phyloP scores from a whole-genome alignment of 1,140 invertebrate genomes.

The Dinoponera quadriceps region DNA sequence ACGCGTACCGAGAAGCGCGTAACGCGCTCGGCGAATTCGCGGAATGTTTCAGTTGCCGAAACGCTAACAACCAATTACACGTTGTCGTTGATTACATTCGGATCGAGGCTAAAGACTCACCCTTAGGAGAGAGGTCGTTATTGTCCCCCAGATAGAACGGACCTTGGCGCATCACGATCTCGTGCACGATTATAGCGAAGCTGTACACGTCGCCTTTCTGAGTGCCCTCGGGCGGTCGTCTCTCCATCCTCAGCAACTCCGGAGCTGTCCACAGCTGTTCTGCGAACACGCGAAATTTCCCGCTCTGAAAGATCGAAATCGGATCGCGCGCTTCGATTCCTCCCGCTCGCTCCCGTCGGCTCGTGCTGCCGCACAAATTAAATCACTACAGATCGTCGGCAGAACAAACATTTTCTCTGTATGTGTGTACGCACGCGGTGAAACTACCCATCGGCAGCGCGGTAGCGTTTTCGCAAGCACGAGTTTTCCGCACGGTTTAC shows the following conservation, averaged over 20 bases:
- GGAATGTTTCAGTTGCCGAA: neutral
- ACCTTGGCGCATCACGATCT: constrained; percentile 94
- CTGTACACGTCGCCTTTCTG: constrained; percentile 98
- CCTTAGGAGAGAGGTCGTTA: constrained; percentile 89
- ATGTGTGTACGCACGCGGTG: neutral
- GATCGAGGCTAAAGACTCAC: constrained; percentile 84
- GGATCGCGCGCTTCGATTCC: neutral
- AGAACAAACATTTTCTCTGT: neutral
- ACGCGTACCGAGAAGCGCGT: neutral
- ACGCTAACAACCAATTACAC: constrained; percentile 16
- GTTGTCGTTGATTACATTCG: constrained; percentile 15
- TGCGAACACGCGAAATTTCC: constrained; percentile 79
- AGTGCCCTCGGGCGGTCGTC: constrained; percentile 90
- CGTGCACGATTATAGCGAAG: constrained; percentile 97
- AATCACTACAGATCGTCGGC: neutral
- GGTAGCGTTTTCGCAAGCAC: neutral
- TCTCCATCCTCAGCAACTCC: constrained; percentile 92
- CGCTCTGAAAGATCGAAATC: constrained; percentile 72
- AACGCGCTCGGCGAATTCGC: neutral
- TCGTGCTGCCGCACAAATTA: no score
- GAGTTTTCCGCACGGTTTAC: neutral
- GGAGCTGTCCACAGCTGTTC: constrained; percentile 97
- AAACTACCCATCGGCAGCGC: neutral
- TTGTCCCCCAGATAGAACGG: constrained; percentile 93
- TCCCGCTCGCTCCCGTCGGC: neutral